phyloP scores from a whole-genome alignment of 1,140 invertebrate species.

The Sitobion miscanthi region DNA sequence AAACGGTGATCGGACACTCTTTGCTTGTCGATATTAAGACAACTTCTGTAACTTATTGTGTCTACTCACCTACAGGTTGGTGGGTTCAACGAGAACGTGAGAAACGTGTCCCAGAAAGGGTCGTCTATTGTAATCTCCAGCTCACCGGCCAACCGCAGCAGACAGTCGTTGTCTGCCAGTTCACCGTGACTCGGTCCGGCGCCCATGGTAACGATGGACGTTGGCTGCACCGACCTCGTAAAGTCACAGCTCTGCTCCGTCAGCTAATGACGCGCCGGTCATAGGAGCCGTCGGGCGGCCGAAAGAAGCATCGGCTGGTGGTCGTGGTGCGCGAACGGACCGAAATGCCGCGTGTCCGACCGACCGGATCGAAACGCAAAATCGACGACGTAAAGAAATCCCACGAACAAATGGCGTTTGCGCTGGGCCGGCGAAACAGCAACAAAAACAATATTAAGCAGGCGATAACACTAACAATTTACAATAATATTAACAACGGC shows the following conservation, averaged over 20 bases:
- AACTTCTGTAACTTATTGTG: neutral
- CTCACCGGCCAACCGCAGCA: slow-evolving; percentile 78
- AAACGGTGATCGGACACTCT: neutral
- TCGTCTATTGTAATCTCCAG: slow-evolving; percentile 85
- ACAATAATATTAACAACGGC: neutral
- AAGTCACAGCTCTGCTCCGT: neutral
- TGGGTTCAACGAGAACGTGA: slow-evolving; percentile 88
- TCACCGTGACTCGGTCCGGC: slow-evolving; percentile 53
- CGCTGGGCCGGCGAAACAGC: neutral
- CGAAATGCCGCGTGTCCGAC: neutral
- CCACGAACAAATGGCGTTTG: neutral
- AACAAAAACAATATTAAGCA: neutral
- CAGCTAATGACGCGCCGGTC: neutral
- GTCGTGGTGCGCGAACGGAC: neutral
- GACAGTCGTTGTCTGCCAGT: slow-evolving; percentile 72
- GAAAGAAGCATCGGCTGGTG: neutral
- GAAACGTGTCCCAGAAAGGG: slow-evolving; percentile 90
- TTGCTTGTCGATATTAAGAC: neutral
- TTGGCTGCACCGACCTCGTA: neutral
- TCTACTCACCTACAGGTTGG: slow-evolving; percentile 75
- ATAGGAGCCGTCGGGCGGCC: neutral
- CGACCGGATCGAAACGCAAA: neutral
- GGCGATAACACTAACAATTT: neutral
- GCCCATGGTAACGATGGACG: neutral
- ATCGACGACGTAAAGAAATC: neutral